Evolutionary conservation across 2,888 invertebrate species (phyloP), one percentile per base, ranked within the genome.

Genomic region (Sarcophaga carnaria): DNA sequence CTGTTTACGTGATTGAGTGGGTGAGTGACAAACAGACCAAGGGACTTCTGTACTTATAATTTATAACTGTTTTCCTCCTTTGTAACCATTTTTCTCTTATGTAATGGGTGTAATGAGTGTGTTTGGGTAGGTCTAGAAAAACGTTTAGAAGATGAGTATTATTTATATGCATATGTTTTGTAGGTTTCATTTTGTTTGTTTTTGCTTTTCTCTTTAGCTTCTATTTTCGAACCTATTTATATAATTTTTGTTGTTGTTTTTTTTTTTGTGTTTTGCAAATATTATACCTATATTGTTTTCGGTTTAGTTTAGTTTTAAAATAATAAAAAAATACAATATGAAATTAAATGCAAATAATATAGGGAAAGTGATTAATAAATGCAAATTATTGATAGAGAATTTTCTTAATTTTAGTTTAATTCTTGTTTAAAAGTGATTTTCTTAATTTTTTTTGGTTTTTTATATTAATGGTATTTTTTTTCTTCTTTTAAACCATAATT

Each of bases 391-490:
- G 81, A 83, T 80, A 83, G 69, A n/a, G 45, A 75, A 88, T 83
- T 63, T 83, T 83, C 75, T 62, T 82, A 85, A 88, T 84, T 86
- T 86, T 86, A 88, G 89, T 88, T 89, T 25, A 5, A 59, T 64
- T 85, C 87, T 89, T 77, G 45, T 76, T 83, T 54, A 14, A 54
- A 54, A 54, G 54, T 54, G 54, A 54, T 14, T 82, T 74, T 62
- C 54, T 77, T 69, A 69, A 66, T 77, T 72, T 77, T 37, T 79
- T 83, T 69, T 37, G 4, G 11, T 60, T 37, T 69, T 66, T 17
- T 10, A 20, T 69, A 72, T 84, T 81, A 63, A 59, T 66, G 59
- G 66, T 37, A 74, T 85, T 75, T 82, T 89, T 88, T 89, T 79
- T 22, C 2, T 37, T 14, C 54, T 17, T 12, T 54, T 54, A 54